Conservation (phyloP, 2,113 vertebrate species). For the Oncorhynchus gorbuscha region DNA sequence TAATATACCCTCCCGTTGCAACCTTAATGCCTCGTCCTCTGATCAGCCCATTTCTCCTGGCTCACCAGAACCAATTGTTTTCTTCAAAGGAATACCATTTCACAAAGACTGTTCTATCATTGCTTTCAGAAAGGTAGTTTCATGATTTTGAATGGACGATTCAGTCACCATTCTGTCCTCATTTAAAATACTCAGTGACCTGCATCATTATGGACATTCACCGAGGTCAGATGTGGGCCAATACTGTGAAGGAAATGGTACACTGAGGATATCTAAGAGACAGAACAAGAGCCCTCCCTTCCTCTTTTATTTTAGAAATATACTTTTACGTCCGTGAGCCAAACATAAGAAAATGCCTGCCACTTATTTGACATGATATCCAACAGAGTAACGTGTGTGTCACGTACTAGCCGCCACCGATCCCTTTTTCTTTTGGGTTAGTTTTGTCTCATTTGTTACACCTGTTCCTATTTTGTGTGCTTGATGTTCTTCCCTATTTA, state of each 20-base stretch:
- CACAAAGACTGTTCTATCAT: slow-evolving; percentile 41
- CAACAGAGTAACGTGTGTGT: slow-evolving; percentile 31
- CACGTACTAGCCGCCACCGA: too few relatives aligned
- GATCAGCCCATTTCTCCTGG: slow-evolving; percentile 24
- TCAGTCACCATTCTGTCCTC: slow-evolving; percentile 49
- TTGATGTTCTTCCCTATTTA: too few relatives aligned
- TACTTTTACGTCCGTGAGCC: slow-evolving; percentile 49
- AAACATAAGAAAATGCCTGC: slow-evolving; percentile 36
- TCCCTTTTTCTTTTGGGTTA: too few relatives aligned
- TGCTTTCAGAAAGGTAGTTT: slow-evolving; percentile 40
- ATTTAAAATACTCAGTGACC: slow-evolving; percentile 63
- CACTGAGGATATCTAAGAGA: slow-evolving; percentile 31
- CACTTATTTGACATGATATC: slow-evolving; percentile 26
- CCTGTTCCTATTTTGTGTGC: too few relatives aligned
- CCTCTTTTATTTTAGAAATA: slow-evolving; percentile 41
- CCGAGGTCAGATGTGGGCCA: slow-evolving; percentile 46
- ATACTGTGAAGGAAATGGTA: slow-evolving; percentile 32
- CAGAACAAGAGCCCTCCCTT: slow-evolving; percentile 33
- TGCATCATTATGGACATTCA: slow-evolving; percentile 54
- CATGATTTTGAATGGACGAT: slow-evolving; percentile 64
- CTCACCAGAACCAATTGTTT: slow-evolving; percentile 49
- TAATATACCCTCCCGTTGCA: too few relatives aligned
- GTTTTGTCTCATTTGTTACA: too few relatives aligned
- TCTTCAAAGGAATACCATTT: slow-evolving; percentile 34
- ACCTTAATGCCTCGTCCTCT: too few relatives aligned